Evolutionary conservation across 2,888 invertebrate genomes (phyloP).

Genomic region (Julus scandinavius): DNA sequence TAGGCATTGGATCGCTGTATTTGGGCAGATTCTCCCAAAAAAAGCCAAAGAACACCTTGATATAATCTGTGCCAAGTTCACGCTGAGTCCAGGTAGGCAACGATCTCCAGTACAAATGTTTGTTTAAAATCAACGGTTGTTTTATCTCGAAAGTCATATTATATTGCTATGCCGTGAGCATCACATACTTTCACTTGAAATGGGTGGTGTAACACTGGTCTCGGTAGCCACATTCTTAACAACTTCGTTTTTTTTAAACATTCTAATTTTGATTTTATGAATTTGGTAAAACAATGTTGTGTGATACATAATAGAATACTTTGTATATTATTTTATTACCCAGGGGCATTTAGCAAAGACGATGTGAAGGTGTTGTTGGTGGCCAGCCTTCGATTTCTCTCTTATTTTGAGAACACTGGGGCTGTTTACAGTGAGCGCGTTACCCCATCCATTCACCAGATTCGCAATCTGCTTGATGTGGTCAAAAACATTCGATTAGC

Average conservation of each 20-base stretch:
- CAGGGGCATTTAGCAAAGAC: not conserved
- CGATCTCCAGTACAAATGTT: not conserved
- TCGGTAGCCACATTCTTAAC: too few relatives aligned
- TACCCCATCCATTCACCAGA: not conserved
- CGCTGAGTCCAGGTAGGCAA: not conserved
- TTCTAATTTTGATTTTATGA: too few relatives aligned
- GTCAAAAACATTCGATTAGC: not conserved
- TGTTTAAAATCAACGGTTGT: not conserved
- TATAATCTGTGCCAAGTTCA: constrained; percentile 30
- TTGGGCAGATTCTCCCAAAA: constrained; percentile 58
- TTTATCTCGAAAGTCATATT: not conserved
- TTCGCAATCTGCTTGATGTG: constrained; percentile 1
- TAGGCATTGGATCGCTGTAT: constrained; percentile 66
- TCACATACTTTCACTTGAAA: too few relatives aligned
- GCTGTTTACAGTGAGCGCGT: not conserved
- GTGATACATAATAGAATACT: not conserved
- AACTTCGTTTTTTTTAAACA: too few relatives aligned
- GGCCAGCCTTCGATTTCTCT: constrained; percentile 15
- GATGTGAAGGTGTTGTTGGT: not conserved
- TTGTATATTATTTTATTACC: not conserved
- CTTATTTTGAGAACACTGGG: not conserved
- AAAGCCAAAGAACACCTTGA: constrained; percentile 35
- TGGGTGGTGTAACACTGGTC: too few relatives aligned
- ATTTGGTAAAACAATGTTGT: too few relatives aligned
- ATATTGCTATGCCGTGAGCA: too few relatives aligned